Evolutionary conservation across 2,888 invertebrate genomes (phyloP).

Genomic region (Stomorhina lunata): DNA sequence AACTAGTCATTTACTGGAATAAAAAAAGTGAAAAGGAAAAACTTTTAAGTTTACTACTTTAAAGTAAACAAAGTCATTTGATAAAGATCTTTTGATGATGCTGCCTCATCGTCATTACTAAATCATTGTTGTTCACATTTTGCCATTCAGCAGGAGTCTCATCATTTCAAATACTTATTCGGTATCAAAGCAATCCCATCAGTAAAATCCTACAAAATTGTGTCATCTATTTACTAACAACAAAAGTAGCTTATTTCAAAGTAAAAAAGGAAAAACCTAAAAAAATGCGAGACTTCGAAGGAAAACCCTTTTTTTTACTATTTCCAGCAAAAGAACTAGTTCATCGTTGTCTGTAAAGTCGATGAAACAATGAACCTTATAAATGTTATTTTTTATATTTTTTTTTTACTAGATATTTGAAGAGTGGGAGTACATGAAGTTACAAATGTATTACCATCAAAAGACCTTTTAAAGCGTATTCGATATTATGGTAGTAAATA

Average conservation of each 20-base stretch:
- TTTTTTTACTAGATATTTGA: too few species aligned
- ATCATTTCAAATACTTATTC: not conserved
- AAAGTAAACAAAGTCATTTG: constrained; percentile 41
- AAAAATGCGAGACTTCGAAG: too few species aligned
- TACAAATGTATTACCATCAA: not conserved
- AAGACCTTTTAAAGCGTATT: constrained; percentile 36
- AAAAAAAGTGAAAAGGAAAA: too few species aligned
- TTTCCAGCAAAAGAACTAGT: not conserved
- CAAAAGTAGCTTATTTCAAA: not conserved
- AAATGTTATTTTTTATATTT: too few species aligned
- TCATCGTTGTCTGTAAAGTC: not conserved
- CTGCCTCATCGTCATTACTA: not conserved
- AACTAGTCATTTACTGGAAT: constrained; percentile 28
- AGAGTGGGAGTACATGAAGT: not conserved
- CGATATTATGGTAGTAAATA: constrained; percentile 13
- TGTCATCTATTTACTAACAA: not conserved
- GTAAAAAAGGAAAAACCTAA: not conserved
- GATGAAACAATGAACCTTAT: constrained; percentile 29
- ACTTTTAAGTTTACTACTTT: not conserved
- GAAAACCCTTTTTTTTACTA: constrained; percentile 6
- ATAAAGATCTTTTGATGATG: constrained; percentile 12
- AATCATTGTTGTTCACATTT: not conserved
- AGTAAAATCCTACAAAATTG: not conserved
- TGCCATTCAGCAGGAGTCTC: not conserved
- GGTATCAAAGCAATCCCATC: not conserved